A percentile compares a stretch with the other conserved stretches of the same genome.
These are phyloP conservation scores for Trichonephila clavata DNA, from an alignment of 1,140 invertebrate species.

Conservation along the genomic window DNA sequence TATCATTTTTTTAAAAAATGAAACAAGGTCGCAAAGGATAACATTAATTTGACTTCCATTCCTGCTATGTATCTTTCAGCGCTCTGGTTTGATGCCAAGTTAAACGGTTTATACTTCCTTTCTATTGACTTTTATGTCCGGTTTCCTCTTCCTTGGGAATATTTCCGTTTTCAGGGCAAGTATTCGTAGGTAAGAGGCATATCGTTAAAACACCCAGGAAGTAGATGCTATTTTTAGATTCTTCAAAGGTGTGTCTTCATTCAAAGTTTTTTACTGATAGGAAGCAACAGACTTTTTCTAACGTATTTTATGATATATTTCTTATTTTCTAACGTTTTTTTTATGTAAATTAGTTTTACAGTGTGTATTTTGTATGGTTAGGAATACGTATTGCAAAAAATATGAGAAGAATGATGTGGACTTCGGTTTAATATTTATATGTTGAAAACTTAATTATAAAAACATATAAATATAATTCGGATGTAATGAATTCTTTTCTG, in stretches of 20 bases:
- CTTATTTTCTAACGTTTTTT: no score
- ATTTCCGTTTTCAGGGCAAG: neutral
- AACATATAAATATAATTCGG: no score
- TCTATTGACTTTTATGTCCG: neutral
- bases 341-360: no score
- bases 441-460: no score
- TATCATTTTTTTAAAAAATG: neutral
- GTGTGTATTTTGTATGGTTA: no score
- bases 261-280: neutral
- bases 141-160: conserved; percentile 10
- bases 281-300: neutral
- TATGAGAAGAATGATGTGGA: no score
- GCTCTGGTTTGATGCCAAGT: neutral
- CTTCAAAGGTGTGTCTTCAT: neutral
- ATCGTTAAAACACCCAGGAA: neutral
- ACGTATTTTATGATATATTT: no score
- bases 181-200: neutral
- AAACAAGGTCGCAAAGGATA: neutral
- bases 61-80: neutral
- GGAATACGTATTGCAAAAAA: no score
- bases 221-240: neutral
- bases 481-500: no score
- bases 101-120: neutral
- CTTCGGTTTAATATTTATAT: no score
- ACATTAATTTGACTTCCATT: neutral